Conservation (phyloP, 2,888 invertebrate genomes). For the Ptilodon capucinus region DNA sequence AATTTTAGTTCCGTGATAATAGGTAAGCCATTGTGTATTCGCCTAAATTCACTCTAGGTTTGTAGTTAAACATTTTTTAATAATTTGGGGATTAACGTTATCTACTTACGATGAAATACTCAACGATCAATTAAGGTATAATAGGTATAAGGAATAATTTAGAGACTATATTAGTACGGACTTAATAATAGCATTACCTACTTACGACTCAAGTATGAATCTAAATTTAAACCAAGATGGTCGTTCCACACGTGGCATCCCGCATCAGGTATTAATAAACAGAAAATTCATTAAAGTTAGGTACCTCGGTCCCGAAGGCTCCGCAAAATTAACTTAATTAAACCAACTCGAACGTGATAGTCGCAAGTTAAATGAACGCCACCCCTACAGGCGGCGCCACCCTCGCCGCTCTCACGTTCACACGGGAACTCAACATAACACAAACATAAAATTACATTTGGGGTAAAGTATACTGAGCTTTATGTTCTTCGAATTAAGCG, state of each 20-base stretch:
- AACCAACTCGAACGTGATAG: slow-evolving; percentile 10
- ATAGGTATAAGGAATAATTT: too few relatives aligned
- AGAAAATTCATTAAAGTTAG: slow-evolving; percentile 7
- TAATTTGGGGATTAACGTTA: too few relatives aligned
- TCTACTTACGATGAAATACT: too few relatives aligned
- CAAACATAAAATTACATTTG: slow-evolving; percentile 6
- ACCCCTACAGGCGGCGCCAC: slow-evolving; percentile 30
- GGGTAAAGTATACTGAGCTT: slow-evolving; percentile 19
- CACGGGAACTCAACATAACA: slow-evolving; percentile 54
- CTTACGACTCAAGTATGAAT: too few relatives aligned
- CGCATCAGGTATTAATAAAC: neutral
- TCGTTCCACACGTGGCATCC: neutral
- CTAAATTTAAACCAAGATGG: neutral
- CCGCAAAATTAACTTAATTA: slow-evolving; percentile 18
- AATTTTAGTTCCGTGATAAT: too few relatives aligned
- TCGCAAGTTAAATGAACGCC: slow-evolving; percentile 24
- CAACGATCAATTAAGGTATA: too few relatives aligned
- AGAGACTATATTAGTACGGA: too few relatives aligned
- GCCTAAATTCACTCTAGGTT: too few relatives aligned
- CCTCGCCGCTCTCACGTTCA: slow-evolving; percentile 40
- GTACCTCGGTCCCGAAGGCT: slow-evolving; percentile 9
- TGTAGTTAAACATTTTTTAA: too few relatives aligned
- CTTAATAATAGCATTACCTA: too few relatives aligned
- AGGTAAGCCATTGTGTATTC: too few relatives aligned
- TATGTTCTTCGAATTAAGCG: slow-evolving; percentile 10